phyloP scores from a whole-genome alignment of 1,140 invertebrate species.

The Tenebrio molitor region DNA sequence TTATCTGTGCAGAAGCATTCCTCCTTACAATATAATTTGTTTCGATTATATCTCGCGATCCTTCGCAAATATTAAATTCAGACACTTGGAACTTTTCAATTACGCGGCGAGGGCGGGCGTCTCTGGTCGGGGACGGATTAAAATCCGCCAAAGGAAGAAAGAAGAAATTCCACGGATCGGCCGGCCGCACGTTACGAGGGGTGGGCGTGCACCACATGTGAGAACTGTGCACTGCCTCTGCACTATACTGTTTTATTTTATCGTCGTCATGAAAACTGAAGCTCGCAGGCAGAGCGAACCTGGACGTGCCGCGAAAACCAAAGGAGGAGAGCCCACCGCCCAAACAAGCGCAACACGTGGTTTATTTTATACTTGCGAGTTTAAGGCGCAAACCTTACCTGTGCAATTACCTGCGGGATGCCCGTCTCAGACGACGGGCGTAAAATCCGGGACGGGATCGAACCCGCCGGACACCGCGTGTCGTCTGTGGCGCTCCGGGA shows the following conservation, averaged over 20 bases:
- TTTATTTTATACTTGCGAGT: conserved; percentile 41
- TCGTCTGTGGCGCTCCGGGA: background rate
- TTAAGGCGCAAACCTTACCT: conserved; percentile 37
- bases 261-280: conserved; percentile 44
- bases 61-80: conserved; percentile 14
- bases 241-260: conserved; percentile 44
- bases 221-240: conserved; percentile 31
- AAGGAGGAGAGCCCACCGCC: conserved; percentile 13
- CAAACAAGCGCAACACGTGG: conserved; percentile 43
- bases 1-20: conserved; percentile 25
- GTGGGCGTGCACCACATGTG: conserved; percentile 22
- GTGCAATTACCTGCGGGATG: conserved; percentile 26
- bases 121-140: background rate
- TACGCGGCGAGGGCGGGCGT: background rate
- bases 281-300: conserved; percentile 35
- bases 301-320: conserved; percentile 40
- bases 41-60: conserved; percentile 13
- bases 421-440: too few species aligned
- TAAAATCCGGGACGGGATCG: conserved; percentile 29
- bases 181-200: background rate
- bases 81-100: conserved; percentile 22
- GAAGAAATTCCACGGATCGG: background rate
- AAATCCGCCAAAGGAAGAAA: background rate
- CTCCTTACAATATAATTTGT: conserved; percentile 14
- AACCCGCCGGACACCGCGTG: conserved; percentile 5